A percentile compares a stretch with the other conserved stretches of the same genome.
Conservation (phyloP, 2,113 vertebrate genomes). For the Thomomys bottae region DNA sequence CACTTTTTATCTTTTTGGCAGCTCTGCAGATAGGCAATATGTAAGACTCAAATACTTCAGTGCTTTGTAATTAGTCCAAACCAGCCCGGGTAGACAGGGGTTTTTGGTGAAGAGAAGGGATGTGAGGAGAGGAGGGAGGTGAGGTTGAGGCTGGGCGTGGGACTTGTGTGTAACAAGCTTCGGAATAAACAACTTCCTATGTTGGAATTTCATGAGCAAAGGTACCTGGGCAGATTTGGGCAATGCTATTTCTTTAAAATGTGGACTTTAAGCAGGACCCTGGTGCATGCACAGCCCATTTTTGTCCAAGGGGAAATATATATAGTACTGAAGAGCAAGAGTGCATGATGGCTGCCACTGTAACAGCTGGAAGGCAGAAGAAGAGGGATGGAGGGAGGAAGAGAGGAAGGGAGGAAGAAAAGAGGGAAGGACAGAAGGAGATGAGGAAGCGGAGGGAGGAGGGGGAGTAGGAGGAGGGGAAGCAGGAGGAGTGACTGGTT, state of each 20-base stretch:
- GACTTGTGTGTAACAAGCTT: not conserved
- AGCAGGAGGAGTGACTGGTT: too few species aligned
- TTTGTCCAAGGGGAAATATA: too few species aligned
- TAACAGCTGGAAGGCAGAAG: too few species aligned
- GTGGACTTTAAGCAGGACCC: not conserved
- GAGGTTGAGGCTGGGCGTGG: not conserved
- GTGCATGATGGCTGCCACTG: too few species aligned
- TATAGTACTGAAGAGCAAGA: too few species aligned
- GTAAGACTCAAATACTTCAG: constrained; percentile 71
- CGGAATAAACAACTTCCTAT: not conserved
- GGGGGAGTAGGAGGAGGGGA: too few species aligned
- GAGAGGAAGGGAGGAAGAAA: too few species aligned
- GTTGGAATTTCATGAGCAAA: not conserved
- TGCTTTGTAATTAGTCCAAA: constrained; percentile 71
- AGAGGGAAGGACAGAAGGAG: too few species aligned
- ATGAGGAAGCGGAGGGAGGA: too few species aligned
- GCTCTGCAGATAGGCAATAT: constrained; percentile 48
- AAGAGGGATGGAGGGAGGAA: too few species aligned
- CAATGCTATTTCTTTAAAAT: not conserved
- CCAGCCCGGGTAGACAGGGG: constrained; percentile 45
- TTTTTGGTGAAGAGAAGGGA: not conserved
- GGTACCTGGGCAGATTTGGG: not conserved
- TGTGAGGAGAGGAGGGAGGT: not conserved
- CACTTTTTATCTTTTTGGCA: constrained; percentile 72
- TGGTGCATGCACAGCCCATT: too few species aligned